Base-by-base conservation (phyloP, 2,113 vertebrate genomes). In the Hippocampus barbouri region DNA sequence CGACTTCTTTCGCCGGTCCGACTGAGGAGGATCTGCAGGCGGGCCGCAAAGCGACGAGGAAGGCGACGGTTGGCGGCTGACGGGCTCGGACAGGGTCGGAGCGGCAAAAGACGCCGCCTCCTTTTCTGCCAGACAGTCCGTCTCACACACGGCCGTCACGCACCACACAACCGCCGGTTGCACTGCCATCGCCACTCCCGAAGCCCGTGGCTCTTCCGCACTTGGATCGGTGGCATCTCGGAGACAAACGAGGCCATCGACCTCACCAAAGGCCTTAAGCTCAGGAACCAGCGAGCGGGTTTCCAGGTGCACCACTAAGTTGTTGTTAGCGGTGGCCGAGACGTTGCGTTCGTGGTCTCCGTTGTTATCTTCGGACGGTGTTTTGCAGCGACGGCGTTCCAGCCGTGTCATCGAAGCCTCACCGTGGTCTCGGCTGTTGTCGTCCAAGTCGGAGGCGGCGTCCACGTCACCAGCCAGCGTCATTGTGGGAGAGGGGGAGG, bases 241-340 rank as follows among this genome's bases (percentile, higher is more conserved):
- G 45, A 23, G 47, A 23, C 6, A 2, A 49, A 16, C 15, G 16
- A 76, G 18, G 83, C 73, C 27, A 30, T 21, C 7, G 8, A 66
- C 25, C 2, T 64, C 14, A 1, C 89, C 82, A 9, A 96, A 95
- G 15, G 80, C 91, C 23, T 85, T 77, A 21, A 94, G 85, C 11
- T 91, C 91, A 4, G 94, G 91, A 71, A 95, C 93, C 77, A 95
- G 80, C 1, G 90, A 90, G 2, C 54, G 86, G 69, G 89, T 92
- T 73, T 94, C 87, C n/a, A 95, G 49, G 23, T 85, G 85, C 53
- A 94, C 89, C 1, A 86, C 85, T 85, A 96, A 65, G 53, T 51
- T 51, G 27, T 18, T 14, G 0, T 40, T 0, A 4, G 16, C 14
- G 1, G 59, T 5, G n/a, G 53, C 21, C 53, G 7, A 20, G 18